phyloP scores from a whole-genome alignment of 2,797 vertebrate species.

The Nasua narica region DNA sequence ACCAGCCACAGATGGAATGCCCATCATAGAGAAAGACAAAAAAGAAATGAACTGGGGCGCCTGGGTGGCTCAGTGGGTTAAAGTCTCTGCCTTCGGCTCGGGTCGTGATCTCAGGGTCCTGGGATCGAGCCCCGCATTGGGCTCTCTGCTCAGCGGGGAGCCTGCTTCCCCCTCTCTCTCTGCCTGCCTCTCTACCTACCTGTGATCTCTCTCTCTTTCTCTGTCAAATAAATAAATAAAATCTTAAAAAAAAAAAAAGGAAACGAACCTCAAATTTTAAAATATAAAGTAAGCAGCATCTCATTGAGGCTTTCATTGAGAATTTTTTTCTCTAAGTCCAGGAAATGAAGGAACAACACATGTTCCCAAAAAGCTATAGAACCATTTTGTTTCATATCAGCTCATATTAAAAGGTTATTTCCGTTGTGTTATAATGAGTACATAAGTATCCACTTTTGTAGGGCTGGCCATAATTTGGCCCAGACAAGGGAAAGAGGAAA shows the following conservation, averaged over 20 bases:
- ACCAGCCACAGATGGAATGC: not conserved
- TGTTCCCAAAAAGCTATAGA: not conserved
- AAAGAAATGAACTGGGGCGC: too few species aligned
- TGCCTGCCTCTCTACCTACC: too few species aligned
- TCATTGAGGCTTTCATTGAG: not conserved
- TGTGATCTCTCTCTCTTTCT: too few species aligned
- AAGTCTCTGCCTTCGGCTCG: too few species aligned
- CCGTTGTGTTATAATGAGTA: not conserved
- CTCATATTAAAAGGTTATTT: not conserved
- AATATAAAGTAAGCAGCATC: not conserved
- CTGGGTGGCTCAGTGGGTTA: too few species aligned
- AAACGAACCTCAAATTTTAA: not conserved
- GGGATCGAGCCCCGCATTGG: too few species aligned
- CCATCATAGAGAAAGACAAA: not conserved
- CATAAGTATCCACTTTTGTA: not conserved
- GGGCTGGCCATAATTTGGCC: not conserved
- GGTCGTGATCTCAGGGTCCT: too few species aligned
- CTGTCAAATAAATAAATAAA: not conserved
- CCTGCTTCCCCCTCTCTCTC: too few species aligned
- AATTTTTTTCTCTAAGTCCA: not conserved
- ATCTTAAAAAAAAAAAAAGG: not conserved
- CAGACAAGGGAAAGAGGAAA: not conserved
- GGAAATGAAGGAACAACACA: not conserved
- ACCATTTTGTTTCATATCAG: not conserved
- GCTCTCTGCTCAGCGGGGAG: too few species aligned